Evolutionary conservation across 2,113 vertebrate genomes (phyloP).

Genomic region (Toxotes chatareus): DNA sequence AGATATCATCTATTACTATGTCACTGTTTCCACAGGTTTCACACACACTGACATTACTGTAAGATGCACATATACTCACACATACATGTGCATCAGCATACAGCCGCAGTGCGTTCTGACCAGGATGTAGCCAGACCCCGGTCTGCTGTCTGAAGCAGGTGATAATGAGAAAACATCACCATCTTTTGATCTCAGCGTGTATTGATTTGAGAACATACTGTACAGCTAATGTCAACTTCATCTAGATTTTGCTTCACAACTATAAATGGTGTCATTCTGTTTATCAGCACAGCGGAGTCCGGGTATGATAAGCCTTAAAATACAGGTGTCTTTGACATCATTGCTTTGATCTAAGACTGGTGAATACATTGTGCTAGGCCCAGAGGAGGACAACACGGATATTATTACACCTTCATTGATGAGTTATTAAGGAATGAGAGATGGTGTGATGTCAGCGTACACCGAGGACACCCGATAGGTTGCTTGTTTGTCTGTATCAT

Average conservation of each 20-base stretch:
- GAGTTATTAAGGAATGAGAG: slow-evolving; percentile 7
- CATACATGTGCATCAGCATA: background rate
- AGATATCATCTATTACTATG: background rate
- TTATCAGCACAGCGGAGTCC: background rate
- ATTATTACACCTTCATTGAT: background rate
- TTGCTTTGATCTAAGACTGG: background rate
- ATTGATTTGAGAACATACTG: background rate
- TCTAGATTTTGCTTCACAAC: background rate
- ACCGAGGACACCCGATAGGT: background rate
- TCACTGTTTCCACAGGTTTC: background rate
- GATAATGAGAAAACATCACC: background rate
- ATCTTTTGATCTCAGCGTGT: background rate
- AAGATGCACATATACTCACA: background rate
- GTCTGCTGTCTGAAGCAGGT: background rate
- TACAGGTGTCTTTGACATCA: background rate
- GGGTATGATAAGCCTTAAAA: background rate
- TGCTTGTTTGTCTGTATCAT: background rate
- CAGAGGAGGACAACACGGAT: background rate
- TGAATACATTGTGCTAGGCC: background rate
- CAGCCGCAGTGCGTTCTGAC: background rate
- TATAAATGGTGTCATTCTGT: slow-evolving; percentile 3
- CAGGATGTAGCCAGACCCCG: background rate
- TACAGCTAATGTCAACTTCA: background rate
- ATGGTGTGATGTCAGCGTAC: slow-evolving; percentile 18
- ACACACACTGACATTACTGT: background rate